A percentile compares a stretch with the other conserved stretches of the same genome.
phyloP scores from a whole-genome alignment of 2,888 invertebrate genomes.

The Leptinotarsa juncta region DNA sequence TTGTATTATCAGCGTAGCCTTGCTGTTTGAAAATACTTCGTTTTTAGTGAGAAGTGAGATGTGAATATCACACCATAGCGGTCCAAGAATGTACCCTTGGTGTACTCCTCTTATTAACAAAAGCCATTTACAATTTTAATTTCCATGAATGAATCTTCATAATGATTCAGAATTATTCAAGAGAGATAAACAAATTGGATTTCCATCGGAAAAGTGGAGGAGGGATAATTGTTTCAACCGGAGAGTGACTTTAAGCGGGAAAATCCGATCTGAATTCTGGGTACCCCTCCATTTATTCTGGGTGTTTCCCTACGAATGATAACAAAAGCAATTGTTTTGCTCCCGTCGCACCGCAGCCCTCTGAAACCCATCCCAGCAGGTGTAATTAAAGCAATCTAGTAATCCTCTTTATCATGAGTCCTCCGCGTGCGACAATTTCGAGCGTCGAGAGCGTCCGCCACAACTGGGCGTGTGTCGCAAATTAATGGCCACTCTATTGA shows the following conservation, averaged over 20 bases:
- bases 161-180: too few species aligned
- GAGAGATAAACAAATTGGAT: too few species aligned
- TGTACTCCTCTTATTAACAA: too few species aligned
- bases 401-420: slow-evolving; percentile 16
- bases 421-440: background rate
- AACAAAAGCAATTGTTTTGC: slow-evolving; percentile 16
- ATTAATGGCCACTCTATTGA: slow-evolving; percentile 11
- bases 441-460: slow-evolving; percentile 10
- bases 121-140: too few species aligned
- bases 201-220: too few species aligned
- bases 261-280: background rate
- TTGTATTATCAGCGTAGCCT: too few species aligned
- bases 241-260: background rate
- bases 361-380: slow-evolving; percentile 7
- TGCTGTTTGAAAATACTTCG: too few species aligned
- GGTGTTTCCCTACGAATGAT: slow-evolving; percentile 3
- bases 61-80: too few species aligned
- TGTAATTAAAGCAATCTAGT: slow-evolving; percentile 15
- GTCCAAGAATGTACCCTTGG: too few species aligned
- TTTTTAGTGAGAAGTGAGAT: too few species aligned
- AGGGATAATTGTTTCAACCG: background rate
- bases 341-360: background rate
- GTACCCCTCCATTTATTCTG: background rate
- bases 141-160: too few species aligned
- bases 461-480: background rate